A percentile compares a stretch with the other conserved stretches of the same genome.
These are phyloP conservation scores for Andrena hattorfiana DNA, from an alignment of 2,888 invertebrate genomes.

Conservation along the genomic window DNA sequence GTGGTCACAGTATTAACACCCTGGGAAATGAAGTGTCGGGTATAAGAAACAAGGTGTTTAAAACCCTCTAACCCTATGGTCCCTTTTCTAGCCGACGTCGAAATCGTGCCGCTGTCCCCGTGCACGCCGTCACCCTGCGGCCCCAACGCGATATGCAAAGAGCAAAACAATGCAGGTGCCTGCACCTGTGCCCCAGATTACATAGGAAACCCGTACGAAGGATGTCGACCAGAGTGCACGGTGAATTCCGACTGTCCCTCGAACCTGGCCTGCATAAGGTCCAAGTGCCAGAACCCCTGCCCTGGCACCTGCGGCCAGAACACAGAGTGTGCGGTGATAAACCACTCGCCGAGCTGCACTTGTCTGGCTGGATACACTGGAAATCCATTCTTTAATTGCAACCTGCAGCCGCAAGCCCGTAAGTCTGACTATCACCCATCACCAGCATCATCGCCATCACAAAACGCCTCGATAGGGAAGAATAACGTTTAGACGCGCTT, in stretches of 20 bases:
- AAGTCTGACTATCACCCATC: constrained; percentile 65
- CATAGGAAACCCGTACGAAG: constrained; percentile 89
- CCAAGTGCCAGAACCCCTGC: constrained; percentile 86
- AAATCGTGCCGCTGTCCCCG: constrained; percentile 83
- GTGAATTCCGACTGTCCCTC: constrained; percentile 85
- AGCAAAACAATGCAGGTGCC: constrained; percentile 90
- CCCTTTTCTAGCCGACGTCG: constrained; percentile 69
- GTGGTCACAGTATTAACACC: constrained; percentile 25
- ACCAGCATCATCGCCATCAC: constrained; percentile 16
- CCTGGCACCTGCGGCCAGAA: constrained; percentile 86
- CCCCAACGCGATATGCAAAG: constrained; percentile 91
- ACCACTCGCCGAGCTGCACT: constrained; percentile 92
- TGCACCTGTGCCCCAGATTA: constrained; percentile 92
- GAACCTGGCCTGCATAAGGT: constrained; percentile 85
- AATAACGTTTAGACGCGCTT: constrained; percentile 81
- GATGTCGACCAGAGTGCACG: constrained; percentile 85
- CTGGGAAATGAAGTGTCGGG: not conserved
- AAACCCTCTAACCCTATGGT: constrained; percentile 81
- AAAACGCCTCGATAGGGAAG: constrained; percentile 58
- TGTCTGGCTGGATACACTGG: constrained; percentile 89
- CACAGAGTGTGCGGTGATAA: constrained; percentile 91
- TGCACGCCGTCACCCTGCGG: constrained; percentile 91
- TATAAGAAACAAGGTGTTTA: constrained; percentile 1
- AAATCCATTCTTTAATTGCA: constrained; percentile 89
- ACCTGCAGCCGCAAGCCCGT: constrained; percentile 82